Conservation (phyloP, 1,140 invertebrate species). For the Armadillidium nasatum region DNA sequence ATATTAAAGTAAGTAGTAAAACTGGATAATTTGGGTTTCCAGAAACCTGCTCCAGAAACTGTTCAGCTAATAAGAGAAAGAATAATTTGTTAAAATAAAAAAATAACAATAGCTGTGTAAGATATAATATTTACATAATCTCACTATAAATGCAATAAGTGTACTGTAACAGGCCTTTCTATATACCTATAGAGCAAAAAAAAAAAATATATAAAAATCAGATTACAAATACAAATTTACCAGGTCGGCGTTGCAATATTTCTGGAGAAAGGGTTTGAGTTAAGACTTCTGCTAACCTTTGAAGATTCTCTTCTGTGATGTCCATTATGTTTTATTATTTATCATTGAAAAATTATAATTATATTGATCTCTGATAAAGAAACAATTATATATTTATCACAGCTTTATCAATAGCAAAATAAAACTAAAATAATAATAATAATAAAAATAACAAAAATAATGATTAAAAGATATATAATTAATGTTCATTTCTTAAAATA, state of each 20-base stretch:
- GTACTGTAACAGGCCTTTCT: constrained; percentile 21
- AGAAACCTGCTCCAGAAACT: constrained; percentile 85
- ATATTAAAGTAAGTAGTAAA: constrained; percentile 75
- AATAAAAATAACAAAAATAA: too few species aligned
- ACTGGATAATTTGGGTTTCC: constrained; percentile 85
- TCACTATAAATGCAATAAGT: constrained; percentile 26
- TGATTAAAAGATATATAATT: too few species aligned
- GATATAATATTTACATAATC: background rate
- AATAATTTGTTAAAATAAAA: constrained; percentile 25
- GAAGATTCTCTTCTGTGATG: constrained; percentile 72
- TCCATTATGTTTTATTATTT: constrained; percentile 60
- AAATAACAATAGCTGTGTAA: constrained; percentile 7
- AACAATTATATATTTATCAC: too few species aligned
- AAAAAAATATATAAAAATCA: too few species aligned
- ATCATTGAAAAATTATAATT: background rate
- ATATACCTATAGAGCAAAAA: too few species aligned
- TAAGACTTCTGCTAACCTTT: constrained; percentile 73
- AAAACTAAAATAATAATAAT: too few species aligned
- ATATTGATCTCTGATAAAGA: too few species aligned
- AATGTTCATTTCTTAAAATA: too few species aligned
- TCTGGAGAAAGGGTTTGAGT: constrained; percentile 84
- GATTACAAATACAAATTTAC: constrained; percentile 54
- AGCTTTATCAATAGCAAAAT: too few species aligned
- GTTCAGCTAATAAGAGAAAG: constrained; percentile 68
- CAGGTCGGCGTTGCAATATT: constrained; percentile 69